phyloP scores from a whole-genome alignment of 2,113 vertebrate species.

The Pristiophorus japonicus region DNA sequence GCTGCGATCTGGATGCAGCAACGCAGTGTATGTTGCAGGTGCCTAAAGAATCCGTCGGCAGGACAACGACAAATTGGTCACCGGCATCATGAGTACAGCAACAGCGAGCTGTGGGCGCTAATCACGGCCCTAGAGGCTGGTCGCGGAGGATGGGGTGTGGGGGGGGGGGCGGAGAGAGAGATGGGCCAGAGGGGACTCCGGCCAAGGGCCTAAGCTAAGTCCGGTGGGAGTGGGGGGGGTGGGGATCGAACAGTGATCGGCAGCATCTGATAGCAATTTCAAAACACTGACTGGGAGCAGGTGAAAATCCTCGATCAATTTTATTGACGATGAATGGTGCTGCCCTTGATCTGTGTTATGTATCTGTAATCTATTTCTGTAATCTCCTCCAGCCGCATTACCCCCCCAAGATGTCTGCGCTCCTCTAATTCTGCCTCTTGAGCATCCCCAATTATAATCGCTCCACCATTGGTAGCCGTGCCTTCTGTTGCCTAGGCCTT shows the following conservation, averaged over 20 bases:
- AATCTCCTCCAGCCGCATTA: too few relatives aligned
- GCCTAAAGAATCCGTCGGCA: neutral
- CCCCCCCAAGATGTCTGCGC: too few relatives aligned
- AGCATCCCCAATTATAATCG: too few relatives aligned
- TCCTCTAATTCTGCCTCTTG: too few relatives aligned
- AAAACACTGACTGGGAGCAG: too few relatives aligned
- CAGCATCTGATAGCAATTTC: neutral
- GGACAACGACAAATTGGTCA: neutral
- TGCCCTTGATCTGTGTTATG: neutral
- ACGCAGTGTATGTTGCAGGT: neutral
- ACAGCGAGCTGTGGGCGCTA: neutral
- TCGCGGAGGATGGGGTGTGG: neutral
- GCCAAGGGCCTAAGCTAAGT: neutral
- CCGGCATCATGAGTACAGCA: too few relatives aligned
- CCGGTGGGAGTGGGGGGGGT: accelerated
- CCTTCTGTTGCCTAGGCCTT: too few relatives aligned
- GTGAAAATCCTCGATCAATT: neutral
- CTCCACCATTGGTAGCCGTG: too few relatives aligned
- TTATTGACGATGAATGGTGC: neutral
- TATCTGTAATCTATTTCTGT: too few relatives aligned
- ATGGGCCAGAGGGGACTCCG: neutral
- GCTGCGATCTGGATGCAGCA: neutral
- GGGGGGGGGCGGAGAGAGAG: neutral
- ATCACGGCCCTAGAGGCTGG: neutral
- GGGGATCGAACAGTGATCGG: neutral